These are phyloP conservation scores for Colossoma macropomum DNA, from an alignment of 2,113 vertebrate species.

Conservation along the genomic window DNA sequence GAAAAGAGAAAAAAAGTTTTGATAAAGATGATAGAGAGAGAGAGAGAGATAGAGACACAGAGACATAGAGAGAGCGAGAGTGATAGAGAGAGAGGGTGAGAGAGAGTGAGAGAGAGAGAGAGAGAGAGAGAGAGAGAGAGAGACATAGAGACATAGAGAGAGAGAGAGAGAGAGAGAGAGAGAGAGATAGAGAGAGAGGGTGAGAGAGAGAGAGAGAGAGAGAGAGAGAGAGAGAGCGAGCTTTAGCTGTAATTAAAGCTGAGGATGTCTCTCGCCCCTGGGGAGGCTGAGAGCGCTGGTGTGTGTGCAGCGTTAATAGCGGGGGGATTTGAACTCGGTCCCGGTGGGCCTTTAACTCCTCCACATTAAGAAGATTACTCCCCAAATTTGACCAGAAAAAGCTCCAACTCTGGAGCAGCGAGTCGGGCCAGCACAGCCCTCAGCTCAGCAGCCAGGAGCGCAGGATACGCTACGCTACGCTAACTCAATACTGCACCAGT, in stretches of 20 bases:
- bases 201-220: constrained; percentile 52
- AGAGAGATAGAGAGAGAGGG: constrained; percentile 43
- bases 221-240: constrained; percentile 37
- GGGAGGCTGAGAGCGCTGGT: constrained; percentile 41
- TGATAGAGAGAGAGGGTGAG: constrained; percentile 52
- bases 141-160: not conserved
- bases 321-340: constrained; percentile 75
- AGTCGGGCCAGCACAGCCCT: too few relatives aligned
- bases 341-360: constrained; percentile 78
- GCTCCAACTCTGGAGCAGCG: not conserved
- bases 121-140: not conserved
- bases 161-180: not conserved
- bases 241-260: constrained; percentile 75
- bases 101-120: not conserved
- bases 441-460: too few relatives aligned
- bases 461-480: too few relatives aligned
- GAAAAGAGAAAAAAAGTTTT: not conserved
- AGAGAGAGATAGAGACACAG: not conserved
- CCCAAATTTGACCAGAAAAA: constrained; percentile 75
- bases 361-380: constrained; percentile 81
- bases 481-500: too few relatives aligned
- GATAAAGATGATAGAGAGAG: not conserved
- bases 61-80: constrained; percentile 34
- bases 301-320: constrained; percentile 70
- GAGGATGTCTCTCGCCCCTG: constrained; percentile 69